Conservation (phyloP, 2,797 vertebrate species). For the Alcedo quadribrachys region DNA sequence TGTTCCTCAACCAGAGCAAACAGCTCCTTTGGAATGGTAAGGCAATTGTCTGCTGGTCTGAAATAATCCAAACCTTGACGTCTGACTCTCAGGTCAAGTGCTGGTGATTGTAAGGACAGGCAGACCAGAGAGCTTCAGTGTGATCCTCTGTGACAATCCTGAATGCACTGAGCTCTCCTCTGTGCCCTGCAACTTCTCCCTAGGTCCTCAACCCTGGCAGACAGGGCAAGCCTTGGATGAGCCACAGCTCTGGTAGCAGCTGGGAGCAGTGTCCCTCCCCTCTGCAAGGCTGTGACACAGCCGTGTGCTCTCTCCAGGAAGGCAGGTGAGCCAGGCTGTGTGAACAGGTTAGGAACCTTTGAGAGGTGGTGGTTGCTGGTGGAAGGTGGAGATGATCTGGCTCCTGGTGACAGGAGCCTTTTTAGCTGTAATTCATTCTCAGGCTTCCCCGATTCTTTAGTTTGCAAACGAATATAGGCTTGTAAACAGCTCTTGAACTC, state of each 20-base stretch:
- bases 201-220: not conserved
- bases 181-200: not conserved
- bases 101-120: not conserved
- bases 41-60: not conserved
- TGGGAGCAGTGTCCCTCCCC: not conserved
- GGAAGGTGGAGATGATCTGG: not conserved
- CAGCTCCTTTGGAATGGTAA: not conserved
- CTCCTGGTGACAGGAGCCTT: not conserved
- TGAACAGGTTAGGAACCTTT: not conserved
- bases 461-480: not conserved
- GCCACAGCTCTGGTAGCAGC: not conserved
- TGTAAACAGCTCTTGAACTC: not conserved
- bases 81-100: not conserved
- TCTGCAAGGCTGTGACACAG: not conserved
- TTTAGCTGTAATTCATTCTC: not conserved
- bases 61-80: conserved; percentile 17
- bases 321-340: not conserved
- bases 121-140: not conserved
- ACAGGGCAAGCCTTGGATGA: not conserved
- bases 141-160: not conserved
- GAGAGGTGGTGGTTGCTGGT: not conserved
- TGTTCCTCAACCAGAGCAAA: conserved; percentile 6
- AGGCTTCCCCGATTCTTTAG: not conserved
- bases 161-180: not conserved
- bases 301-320: not conserved